These are phyloP conservation scores for Drosophila nasuta DNA, from an alignment of 1,140 invertebrate species.

Conservation along the genomic window DNA sequence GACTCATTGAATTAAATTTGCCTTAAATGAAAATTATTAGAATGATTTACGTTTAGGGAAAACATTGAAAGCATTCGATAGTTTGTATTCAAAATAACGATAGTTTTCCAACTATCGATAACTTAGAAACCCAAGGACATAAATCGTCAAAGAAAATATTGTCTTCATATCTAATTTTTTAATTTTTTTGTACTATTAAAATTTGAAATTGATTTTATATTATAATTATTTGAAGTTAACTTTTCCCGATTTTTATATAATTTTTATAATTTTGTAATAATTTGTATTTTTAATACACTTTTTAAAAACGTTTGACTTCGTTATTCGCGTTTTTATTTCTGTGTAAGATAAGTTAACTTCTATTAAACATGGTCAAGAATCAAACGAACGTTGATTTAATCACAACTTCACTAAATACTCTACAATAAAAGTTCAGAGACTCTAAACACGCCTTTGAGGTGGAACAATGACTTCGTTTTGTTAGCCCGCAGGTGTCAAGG, in stretches of 20 bases:
- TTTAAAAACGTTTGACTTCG: not conserved
- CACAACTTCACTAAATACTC: not conserved
- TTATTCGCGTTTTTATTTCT: not conserved
- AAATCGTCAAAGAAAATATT: not conserved
- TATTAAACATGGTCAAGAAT: not conserved
- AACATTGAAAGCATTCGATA: not conserved
- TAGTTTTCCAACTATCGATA: too few relatives aligned
- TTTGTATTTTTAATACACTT: not conserved
- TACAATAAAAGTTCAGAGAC: conserved; percentile 12
- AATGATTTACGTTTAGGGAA: not conserved
- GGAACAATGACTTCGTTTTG: conserved; percentile 28
- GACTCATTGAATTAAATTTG: conserved; percentile 28
- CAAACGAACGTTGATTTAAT: not conserved
- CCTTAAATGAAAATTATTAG: conserved; percentile 10
- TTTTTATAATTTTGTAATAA: too few relatives aligned
- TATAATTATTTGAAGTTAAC: too few relatives aligned
- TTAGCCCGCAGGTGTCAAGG: conserved; percentile 41
- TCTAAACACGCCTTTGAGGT: conserved; percentile 3
- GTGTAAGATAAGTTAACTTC: not conserved
- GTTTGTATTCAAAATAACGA: not conserved
- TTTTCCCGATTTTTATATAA: too few relatives aligned
- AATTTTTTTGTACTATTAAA: not conserved
- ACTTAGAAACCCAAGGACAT: too few relatives aligned
- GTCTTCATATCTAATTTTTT: not conserved
- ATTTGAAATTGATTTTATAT: not conserved